These are phyloP conservation scores for Syrphus vitripennis DNA, from an alignment of 2,888 invertebrate genomes.

Conservation along the genomic window DNA sequence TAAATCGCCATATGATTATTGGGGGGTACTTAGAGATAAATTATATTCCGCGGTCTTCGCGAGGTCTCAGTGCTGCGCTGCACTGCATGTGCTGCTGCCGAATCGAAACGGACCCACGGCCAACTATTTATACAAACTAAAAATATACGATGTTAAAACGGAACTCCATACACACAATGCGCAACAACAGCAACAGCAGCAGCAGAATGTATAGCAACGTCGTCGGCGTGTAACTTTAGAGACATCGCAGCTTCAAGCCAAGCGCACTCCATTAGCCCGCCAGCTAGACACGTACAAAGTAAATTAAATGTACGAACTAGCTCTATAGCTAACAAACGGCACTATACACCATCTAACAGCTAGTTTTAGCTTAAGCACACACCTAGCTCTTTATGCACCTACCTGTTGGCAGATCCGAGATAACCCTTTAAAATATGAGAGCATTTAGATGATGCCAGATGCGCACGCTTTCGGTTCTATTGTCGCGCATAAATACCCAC, in stretches of 20 bases:
- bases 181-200: conserved; percentile 17
- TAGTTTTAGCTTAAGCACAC: conserved; percentile 19
- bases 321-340: background rate
- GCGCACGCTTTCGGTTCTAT: conserved; percentile 70
- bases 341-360: conserved; percentile 39
- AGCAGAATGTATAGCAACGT: background rate
- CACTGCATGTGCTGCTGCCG: background rate
- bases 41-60: conserved; percentile 58
- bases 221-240: background rate
- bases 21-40: conserved; percentile 70
- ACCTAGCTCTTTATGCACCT: conserved; percentile 71
- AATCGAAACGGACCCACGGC: conserved; percentile 31
- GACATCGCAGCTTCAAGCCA: conserved; percentile 56
- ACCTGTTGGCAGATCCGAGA: conserved; percentile 71
- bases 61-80: background rate
- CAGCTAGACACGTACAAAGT: conserved; percentile 68
- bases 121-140: background rate
- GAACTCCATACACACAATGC: conserved; percentile 34
- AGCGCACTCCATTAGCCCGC: conserved; percentile 71
- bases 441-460: conserved; percentile 72
- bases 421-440: conserved; percentile 71
- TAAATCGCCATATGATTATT: conserved; percentile 74
- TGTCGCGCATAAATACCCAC: conserved; percentile 42
- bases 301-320: conserved; percentile 68
- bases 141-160: background rate